Percentiles rank a stretch among this genome's conserved stretches.
These are phyloP conservation scores for Nemapogon koenigi DNA, from an alignment of 2,888 invertebrate species.

Conservation along the genomic window DNA sequence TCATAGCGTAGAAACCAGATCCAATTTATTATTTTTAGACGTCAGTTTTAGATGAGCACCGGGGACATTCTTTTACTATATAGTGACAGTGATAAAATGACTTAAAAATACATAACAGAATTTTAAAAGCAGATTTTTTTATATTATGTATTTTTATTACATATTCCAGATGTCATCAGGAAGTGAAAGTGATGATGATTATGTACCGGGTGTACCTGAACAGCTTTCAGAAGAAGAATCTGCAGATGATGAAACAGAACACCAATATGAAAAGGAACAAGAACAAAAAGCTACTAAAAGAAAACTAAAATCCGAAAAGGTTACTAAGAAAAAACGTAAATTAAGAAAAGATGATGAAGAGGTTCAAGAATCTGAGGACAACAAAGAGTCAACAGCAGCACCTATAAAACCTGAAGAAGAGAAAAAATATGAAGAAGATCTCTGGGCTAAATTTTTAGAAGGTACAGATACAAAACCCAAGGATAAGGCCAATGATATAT, in stretches of 20 bases:
- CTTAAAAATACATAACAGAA: conserved; percentile 1
- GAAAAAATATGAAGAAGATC: conserved; percentile 75
- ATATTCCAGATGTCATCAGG: conserved; percentile 61
- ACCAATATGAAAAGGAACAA: conserved; percentile 58
- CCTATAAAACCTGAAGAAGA: conserved; percentile 62
- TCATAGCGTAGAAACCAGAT: no score
- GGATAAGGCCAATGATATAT: conserved; percentile 13
- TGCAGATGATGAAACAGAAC: conserved; percentile 66
- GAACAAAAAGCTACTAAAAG: conserved; percentile 39
- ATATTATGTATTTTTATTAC: neutral
- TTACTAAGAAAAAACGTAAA: conserved; percentile 23
- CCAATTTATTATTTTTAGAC: no score
- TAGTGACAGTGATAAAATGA: no score
- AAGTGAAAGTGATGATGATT: conserved; percentile 83
- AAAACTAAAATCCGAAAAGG: conserved; percentile 26
- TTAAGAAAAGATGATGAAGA: conserved; percentile 32
- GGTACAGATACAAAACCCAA: conserved; percentile 63
- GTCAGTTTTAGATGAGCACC: no score
- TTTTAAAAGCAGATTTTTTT: neutral
- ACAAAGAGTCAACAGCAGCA: conserved; percentile 24
- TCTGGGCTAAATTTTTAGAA: conserved; percentile 82
- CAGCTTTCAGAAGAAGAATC: conserved; percentile 73
- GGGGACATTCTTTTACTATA: no score
- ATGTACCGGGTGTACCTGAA: conserved; percentile 71
- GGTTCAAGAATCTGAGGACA: conserved; percentile 18